A percentile compares a stretch with the other conserved stretches of the same genome.
Evolutionary conservation across 2,888 invertebrate species (phyloP).

Genomic region (Drosophila merina): DNA sequence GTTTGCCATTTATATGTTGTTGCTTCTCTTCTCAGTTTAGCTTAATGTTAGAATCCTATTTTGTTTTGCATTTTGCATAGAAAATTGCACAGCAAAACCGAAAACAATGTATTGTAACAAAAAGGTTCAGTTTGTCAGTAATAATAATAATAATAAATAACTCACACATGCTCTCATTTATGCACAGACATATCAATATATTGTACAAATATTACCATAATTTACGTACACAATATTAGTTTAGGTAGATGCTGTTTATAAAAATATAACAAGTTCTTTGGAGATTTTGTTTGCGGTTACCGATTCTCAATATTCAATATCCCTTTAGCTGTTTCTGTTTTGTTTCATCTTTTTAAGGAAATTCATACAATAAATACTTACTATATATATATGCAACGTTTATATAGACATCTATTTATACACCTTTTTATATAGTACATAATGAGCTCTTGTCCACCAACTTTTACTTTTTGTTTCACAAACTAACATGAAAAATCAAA

Average conservation of each 20-base stretch:
- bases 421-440: constrained; percentile 49
- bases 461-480: constrained; percentile 2
- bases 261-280: constrained; percentile 78
- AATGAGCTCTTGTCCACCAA: constrained; percentile 44
- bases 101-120: constrained; percentile 40
- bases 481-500: constrained; percentile 32
- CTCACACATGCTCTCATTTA: constrained; percentile 39
- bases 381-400: constrained; percentile 40
- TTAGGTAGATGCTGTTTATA: constrained; percentile 54
- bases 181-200: constrained; percentile 43
- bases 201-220: constrained; percentile 31
- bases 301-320: not conserved
- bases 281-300: constrained; percentile 48
- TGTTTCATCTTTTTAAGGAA: constrained; percentile 53
- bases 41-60: constrained; percentile 50
- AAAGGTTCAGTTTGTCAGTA: constrained; percentile 41
- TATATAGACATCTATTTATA: constrained; percentile 42
- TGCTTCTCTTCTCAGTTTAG: constrained; percentile 40
- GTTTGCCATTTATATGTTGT: constrained; percentile 43
- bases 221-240: constrained; percentile 47
- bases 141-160: constrained; percentile 67
- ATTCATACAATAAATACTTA: constrained; percentile 58
- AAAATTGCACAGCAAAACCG: constrained; percentile 52
- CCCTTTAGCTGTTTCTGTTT: not conserved
- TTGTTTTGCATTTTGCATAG: constrained; percentile 39